phyloP scores from a whole-genome alignment of 2,113 vertebrate genomes.

The Passer domesticus region DNA sequence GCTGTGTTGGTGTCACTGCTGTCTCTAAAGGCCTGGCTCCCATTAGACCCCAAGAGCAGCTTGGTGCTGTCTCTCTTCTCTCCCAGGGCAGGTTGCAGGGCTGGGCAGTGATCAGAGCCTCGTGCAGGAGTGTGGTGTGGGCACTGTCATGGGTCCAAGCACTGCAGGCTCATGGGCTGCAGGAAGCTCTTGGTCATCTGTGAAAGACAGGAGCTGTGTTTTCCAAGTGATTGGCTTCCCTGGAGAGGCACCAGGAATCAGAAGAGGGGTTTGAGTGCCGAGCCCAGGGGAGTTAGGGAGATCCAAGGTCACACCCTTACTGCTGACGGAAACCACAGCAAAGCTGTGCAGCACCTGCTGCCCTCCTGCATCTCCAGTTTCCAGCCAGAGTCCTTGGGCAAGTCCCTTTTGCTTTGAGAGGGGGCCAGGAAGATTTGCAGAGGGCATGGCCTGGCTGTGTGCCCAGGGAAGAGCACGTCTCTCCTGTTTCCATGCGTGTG shows the following conservation, averaged over 20 bases:
- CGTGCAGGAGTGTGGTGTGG: accelerated
- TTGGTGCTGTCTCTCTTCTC: neutral
- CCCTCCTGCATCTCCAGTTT: neutral
- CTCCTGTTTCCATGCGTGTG: neutral
- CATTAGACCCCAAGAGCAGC: neutral
- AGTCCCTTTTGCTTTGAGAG: neutral
- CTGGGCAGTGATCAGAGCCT: neutral
- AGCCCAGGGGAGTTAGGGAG: neutral
- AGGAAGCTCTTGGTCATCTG: too few species aligned
- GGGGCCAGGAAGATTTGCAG: neutral
- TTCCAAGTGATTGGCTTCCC: neutral
- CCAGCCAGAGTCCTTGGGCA: neutral
- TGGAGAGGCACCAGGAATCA: neutral
- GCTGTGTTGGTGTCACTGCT: neutral
- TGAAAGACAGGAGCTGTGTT: neutral
- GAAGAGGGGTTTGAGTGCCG: neutral
- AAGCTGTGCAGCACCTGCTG: neutral
- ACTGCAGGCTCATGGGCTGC: neutral
- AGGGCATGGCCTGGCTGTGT: neutral
- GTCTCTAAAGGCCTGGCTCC: neutral
- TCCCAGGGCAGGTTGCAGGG: neutral
- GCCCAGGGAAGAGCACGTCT: neutral
- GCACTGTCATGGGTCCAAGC: neutral
- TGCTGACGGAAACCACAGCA: neutral
- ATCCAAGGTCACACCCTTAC: neutral